Percentiles rank a stretch among this genome's conserved stretches.
These are phyloP conservation scores for Echiichthys vipera DNA, from an alignment of 2,797 vertebrate genomes.

Conservation along the genomic window DNA sequence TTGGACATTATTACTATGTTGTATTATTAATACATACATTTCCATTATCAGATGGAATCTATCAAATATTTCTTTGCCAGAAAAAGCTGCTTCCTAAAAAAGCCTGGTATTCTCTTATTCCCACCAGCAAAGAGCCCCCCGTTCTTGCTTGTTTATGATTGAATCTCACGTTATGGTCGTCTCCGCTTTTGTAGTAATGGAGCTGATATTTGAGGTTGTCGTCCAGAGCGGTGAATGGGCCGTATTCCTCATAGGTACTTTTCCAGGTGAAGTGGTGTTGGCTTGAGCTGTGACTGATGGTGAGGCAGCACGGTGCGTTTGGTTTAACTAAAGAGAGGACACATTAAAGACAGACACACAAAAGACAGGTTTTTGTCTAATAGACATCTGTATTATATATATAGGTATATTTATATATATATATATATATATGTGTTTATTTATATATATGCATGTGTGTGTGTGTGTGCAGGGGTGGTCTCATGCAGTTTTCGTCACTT, in stretches of 20 bases:
- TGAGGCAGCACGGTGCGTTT: conserved; percentile 69
- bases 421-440: no score
- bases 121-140: no score
- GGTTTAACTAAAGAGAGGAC: conserved; percentile 76
- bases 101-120: not conserved
- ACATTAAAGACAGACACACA: conserved; percentile 1
- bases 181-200: conserved; percentile 39
- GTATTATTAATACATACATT: not conserved
- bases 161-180: conserved; percentile 47
- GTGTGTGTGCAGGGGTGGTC: no score
- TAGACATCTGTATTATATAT: not conserved
- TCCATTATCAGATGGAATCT: not conserved
- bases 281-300: conserved; percentile 50
- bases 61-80: no score
- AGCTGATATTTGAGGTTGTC: conserved; percentile 65
- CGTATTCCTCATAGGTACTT: conserved; percentile 67
- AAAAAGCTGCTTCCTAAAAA: not conserved
- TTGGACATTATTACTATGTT: not conserved
- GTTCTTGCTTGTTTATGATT: not conserved
- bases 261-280: conserved; percentile 75
- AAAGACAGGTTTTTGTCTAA: not conserved
- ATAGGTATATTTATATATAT: no score
- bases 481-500: no score
- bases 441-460: no score
- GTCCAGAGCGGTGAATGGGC: fast-evolving